These are phyloP conservation scores for Coccyzus lansbergi DNA, from an alignment of 2,797 vertebrate genomes.

Conservation along the genomic window DNA sequence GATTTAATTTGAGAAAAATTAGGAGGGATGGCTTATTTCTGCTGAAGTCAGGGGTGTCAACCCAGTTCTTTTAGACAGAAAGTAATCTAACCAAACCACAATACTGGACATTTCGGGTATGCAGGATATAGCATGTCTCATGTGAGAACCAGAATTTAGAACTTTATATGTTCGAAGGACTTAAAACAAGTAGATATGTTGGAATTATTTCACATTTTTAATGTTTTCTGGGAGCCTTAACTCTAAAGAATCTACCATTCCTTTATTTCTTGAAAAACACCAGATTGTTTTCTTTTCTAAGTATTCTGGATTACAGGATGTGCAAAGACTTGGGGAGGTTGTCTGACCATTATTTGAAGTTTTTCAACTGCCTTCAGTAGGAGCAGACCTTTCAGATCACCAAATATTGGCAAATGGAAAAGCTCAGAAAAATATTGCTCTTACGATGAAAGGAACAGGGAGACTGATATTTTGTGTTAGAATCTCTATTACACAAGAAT, in stretches of 20 bases:
- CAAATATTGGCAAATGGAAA: background rate
- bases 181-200: background rate
- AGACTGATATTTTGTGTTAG: slow-evolving; percentile 31
- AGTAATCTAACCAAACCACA: background rate
- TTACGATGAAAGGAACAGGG: slow-evolving; percentile 31
- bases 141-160: background rate
- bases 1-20: background rate
- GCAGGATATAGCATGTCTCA: background rate
- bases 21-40: background rate
- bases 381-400: background rate
- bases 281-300: background rate
- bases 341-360: background rate
- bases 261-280: background rate
- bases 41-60: background rate
- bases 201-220: background rate
- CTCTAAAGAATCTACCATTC: background rate
- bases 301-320: background rate
- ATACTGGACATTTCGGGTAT: background rate
- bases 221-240: background rate
- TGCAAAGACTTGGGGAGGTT: background rate
- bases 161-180: background rate
- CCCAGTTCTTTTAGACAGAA: background rate
- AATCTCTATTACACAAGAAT: slow-evolving; percentile 41
- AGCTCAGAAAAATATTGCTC: slow-evolving; percentile 30
- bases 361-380: background rate